A percentile compares a stretch with the other conserved stretches of the same genome.
phyloP scores from a whole-genome alignment of 2,797 vertebrate species.

The Notoglanidium macrostoma region DNA sequence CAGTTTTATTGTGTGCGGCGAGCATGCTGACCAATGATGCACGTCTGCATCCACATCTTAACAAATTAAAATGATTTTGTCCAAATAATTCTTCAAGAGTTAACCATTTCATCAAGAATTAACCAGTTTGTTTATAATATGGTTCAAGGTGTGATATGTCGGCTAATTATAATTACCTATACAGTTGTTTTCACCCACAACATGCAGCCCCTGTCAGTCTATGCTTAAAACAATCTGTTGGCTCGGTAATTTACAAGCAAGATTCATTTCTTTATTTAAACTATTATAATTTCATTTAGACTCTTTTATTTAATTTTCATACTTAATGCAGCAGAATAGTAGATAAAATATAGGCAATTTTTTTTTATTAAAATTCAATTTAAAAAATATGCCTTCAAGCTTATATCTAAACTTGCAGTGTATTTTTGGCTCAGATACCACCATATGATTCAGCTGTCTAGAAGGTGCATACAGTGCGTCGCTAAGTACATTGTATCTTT shows the following conservation, averaged over 20 bases:
- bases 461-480: conserved; percentile 1
- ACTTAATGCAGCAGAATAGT: neutral
- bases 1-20: neutral
- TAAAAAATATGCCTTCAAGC: neutral
- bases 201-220: neutral
- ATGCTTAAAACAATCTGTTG: neutral
- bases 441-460: conserved; percentile 12
- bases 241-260: neutral
- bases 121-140: neutral
- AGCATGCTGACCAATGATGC: neutral
- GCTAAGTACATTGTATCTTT: conserved; percentile 22
- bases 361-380: no score
- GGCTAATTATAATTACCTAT: neutral
- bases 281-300: neutral
- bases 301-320: neutral
- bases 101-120: neutral
- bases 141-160: neutral
- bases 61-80: neutral
- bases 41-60: neutral
- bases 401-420: neutral
- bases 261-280: neutral
- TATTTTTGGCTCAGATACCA: conserved; percentile 3
- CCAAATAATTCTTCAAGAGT: neutral
- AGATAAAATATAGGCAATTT: neutral
- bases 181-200: neutral